phyloP scores from a whole-genome alignment of 2,888 invertebrate genomes.

The Eupithecia subumbrata region DNA sequence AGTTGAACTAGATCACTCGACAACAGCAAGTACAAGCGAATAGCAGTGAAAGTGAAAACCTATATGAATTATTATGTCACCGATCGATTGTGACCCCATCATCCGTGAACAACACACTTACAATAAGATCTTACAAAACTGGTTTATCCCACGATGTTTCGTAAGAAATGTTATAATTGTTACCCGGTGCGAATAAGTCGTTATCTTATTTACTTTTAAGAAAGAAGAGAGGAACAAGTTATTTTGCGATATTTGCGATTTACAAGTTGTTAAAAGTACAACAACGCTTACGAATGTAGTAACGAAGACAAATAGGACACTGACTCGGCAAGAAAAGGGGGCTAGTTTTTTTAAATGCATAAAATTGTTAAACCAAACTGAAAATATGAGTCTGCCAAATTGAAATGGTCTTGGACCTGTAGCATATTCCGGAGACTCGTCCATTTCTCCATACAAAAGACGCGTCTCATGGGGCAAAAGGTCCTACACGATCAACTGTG shows the following conservation, averaged over 20 bases:
- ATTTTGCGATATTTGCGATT: no score
- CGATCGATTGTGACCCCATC: slow-evolving; percentile 40
- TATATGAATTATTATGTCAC: slow-evolving; percentile 44
- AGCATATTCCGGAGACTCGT: no score
- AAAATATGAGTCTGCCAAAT: no score
- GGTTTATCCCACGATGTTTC: slow-evolving; percentile 41
- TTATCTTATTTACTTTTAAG: slow-evolving; percentile 13
- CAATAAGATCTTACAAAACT: slow-evolving; percentile 36
- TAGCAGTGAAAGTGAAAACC: slow-evolving; percentile 55
- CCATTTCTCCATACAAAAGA: no score
- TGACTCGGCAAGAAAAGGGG: no score
- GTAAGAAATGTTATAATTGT: slow-evolving; percentile 30
- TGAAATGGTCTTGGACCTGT: no score
- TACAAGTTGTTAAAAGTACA: neutral
- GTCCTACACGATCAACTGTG: no score
- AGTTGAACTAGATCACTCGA: slow-evolving; percentile 46
- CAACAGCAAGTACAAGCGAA: slow-evolving; percentile 49
- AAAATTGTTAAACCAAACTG: no score
- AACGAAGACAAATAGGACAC: no score
- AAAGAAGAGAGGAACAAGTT: neutral
- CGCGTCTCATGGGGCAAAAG: no score
- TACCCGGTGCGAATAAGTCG: slow-evolving; percentile 21
- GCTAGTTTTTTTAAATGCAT: no score
- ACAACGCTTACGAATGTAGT: no score
- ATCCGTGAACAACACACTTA: slow-evolving; percentile 18